Conservation (phyloP, 1,140 invertebrate species). For the Archivesica marissinica region DNA sequence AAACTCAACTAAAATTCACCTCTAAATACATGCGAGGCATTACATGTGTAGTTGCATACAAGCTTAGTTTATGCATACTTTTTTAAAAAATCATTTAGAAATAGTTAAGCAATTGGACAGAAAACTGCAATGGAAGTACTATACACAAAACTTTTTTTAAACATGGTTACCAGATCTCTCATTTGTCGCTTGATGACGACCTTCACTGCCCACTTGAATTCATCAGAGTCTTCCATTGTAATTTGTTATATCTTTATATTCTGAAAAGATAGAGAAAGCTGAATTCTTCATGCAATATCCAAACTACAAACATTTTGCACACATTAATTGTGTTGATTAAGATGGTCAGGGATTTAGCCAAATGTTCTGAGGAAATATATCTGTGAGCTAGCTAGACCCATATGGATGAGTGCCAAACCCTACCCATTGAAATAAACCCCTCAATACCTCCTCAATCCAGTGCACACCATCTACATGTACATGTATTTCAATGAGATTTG, state of each 20-base stretch:
- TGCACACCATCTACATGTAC: no score
- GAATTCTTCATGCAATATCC: neutral
- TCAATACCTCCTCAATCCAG: no score
- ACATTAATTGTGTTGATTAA: neutral
- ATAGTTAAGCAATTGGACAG: no score
- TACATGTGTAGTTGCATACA: no score
- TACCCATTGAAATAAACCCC: neutral
- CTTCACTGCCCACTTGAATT: conserved; percentile 47
- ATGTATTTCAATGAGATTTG: no score
- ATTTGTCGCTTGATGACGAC: conserved; percentile 55
- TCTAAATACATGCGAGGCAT: no score
- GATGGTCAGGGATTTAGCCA: neutral
- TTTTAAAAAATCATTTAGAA: no score
- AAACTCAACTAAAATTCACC: no score
- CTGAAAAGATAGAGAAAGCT: neutral
- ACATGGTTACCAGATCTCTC: conserved; percentile 56
- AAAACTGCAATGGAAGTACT: no score
- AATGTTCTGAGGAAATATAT: neutral
- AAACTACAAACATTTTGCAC: neutral
- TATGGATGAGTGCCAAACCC: neutral
- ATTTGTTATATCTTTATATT: neutral
- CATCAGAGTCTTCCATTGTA: conserved; percentile 39
- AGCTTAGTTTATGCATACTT: no score
- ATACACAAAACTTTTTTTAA: no score
- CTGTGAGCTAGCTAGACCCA: neutral